phyloP scores from a whole-genome alignment of 1,140 invertebrate genomes.

The Parapsyche elsis region DNA sequence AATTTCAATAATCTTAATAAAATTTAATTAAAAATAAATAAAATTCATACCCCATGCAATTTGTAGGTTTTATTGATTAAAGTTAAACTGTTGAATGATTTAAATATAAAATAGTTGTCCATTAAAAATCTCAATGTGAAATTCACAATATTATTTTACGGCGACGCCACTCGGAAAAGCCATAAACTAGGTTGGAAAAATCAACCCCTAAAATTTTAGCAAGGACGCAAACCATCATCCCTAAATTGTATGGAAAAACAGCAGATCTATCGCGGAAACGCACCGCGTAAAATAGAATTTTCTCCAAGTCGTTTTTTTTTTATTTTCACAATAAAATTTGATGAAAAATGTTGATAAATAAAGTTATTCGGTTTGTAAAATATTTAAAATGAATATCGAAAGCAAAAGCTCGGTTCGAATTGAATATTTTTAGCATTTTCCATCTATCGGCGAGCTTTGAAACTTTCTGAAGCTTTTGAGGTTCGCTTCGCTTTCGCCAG shows the following conservation, averaged over 20 bases:
- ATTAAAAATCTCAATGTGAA: too few relatives aligned
- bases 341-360: background rate
- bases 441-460: constrained; percentile 49
- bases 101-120: too few relatives aligned
- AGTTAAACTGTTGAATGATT: too few relatives aligned
- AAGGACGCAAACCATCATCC: constrained; percentile 48
- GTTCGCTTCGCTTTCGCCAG: constrained; percentile 47
- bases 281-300: background rate
- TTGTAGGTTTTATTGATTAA: too few relatives aligned
- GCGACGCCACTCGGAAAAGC: constrained; percentile 39
- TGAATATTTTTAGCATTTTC: constrained; percentile 5
- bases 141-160: background rate
- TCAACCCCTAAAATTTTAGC: constrained; percentile 44
- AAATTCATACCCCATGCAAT: too few relatives aligned
- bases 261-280: background rate
- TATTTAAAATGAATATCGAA: too few relatives aligned
- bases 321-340: background rate
- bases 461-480: constrained; percentile 40
- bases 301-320: too few relatives aligned
- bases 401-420: too few relatives aligned
- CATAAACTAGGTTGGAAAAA: constrained; percentile 22
- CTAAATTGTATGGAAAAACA: background rate
- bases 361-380: too few relatives aligned
- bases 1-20: too few relatives aligned
- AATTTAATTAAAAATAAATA: too few relatives aligned